Base-by-base conservation (phyloP, 1,140 invertebrate genomes). In the Zophobas atratus region DNA sequence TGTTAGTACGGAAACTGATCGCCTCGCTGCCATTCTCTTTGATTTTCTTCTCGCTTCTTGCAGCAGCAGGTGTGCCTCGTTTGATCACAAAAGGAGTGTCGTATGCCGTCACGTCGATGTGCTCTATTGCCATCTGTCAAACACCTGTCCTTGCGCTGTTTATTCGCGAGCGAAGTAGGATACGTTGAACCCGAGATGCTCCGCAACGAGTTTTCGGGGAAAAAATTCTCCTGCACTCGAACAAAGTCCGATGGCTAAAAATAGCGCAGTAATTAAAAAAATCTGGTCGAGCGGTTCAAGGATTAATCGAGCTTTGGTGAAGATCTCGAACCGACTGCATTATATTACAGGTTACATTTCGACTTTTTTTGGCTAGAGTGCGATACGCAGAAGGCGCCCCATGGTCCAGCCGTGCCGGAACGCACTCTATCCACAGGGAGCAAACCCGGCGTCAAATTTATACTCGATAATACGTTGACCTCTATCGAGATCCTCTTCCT, bases 51-150 rank as follows among this genome's bases (percentile, higher is more conserved):
- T 67, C 36, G 6, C 43, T 51, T n/a, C 6, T 43, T 67, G 60
- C 60, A 67, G 56, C 60, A 39, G 60, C 60, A 67, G 60, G 60
- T 67, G 60, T 51, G 49, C 49, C 49, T 51, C 49, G 4, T 4
- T 51, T 51, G n/a, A 51, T 51, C 39, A 67, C 39, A 67, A 67
- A 67, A 67, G 60, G 60, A 67, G 60, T 67, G 60, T 67, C 60
- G 60, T 67, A 67, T 32, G 60, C 60, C 60, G 49, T 51, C 49
- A 51, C 41, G 60, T 51, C 49, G 60, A 67, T 67, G 60, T 67
- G 60, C 60, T 67, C 60, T 67, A 67, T 60, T 60, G 56, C 56
- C 56, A 60, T 60, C 56, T 60, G 60, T 67, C 60, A 67, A 67
- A 67, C 60, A 67, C 60, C 60, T 67, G 60, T 67, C 60, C 39